Percentiles rank a stretch among this genome's conserved stretches.
Conservation (phyloP, 2,113 vertebrate species). For the Platysteira castanea region DNA sequence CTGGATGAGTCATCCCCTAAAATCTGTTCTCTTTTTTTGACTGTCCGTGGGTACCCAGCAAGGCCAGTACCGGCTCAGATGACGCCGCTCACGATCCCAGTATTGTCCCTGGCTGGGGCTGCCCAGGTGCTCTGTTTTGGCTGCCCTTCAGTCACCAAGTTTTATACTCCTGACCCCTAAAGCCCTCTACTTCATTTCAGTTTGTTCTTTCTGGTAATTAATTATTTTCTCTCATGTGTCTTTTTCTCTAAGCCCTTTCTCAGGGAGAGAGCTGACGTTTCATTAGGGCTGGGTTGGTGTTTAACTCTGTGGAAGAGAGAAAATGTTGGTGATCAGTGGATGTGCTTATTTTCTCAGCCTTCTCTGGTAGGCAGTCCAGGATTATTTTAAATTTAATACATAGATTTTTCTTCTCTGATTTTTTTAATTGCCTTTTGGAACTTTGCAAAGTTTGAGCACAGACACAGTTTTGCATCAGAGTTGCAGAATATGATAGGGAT, state of each 20-base stretch:
- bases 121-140: not conserved
- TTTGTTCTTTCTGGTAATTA: not conserved
- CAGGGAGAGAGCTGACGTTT: not conserved
- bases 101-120: not conserved
- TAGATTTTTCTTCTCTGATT: not conserved
- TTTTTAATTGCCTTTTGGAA: not conserved
- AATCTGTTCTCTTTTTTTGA: constrained; percentile 36
- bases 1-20: constrained; percentile 41
- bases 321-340: not conserved
- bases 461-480: not conserved
- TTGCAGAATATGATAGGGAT: not conserved
- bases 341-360: not conserved
- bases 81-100: rapidly evolving
- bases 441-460: not conserved
- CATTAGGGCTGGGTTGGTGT: not conserved
- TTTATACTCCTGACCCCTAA: not conserved
- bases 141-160: not conserved
- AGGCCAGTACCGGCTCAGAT: not conserved
- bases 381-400: not conserved
- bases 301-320: not conserved
- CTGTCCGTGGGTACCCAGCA: not conserved
- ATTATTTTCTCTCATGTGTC: not conserved
- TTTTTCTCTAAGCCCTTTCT: not conserved
- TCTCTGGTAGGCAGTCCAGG: not conserved
- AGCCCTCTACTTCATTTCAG: not conserved